These are phyloP conservation scores for Orientallactaga bullata DNA, from an alignment of 2,113 vertebrate genomes.

Conservation along the genomic window DNA sequence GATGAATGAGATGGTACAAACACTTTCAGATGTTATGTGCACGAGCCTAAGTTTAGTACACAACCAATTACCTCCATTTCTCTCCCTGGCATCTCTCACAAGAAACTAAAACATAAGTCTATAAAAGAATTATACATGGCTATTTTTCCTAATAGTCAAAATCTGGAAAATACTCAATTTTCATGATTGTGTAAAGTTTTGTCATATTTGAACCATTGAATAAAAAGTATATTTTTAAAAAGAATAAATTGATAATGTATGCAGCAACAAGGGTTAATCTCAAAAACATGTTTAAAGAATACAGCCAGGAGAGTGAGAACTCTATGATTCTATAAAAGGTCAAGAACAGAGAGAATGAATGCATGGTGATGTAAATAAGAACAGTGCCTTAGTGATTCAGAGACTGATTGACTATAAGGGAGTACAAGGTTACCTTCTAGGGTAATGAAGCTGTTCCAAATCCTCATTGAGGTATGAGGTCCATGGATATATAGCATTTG, in stretches of 20 bases:
- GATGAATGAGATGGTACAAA: neutral
- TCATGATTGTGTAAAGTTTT: neutral
- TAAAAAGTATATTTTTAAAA: neutral
- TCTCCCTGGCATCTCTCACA: neutral
- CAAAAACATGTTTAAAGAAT: conserved; percentile 16
- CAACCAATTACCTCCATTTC: neutral
- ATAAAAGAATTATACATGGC: neutral
- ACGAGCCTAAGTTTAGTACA: neutral
- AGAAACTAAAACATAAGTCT: neutral
- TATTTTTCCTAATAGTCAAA: neutral
- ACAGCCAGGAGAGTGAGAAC: neutral
- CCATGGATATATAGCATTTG: neutral
- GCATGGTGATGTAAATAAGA: neutral
- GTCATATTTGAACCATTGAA: neutral
- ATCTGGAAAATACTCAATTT: neutral
- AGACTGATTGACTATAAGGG: neutral
- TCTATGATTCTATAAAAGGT: neutral
- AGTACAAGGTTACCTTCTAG: neutral
- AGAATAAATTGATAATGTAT: neutral
- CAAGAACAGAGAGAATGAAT: neutral
- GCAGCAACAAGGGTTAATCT: neutral
- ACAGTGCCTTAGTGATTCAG: neutral
- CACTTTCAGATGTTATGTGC: neutral
- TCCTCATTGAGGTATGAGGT: neutral
- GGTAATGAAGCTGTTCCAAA: neutral